Evolutionary conservation across 2,113 vertebrate species (phyloP).

Genomic region (Tachysurus vachellii): DNA sequence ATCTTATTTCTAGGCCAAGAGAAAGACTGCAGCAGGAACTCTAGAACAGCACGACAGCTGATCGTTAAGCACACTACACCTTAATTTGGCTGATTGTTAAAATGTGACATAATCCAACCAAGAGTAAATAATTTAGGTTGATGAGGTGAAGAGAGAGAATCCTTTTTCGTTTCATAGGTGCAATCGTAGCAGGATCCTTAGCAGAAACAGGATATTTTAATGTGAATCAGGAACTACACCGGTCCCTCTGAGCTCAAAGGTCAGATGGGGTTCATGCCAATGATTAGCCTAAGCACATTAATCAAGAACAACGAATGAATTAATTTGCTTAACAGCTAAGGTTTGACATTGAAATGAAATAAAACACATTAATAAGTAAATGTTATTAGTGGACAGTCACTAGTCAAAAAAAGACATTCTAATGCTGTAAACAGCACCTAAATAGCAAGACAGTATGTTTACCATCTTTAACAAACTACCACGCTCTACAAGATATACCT

Average conservation of each 20-base stretch:
- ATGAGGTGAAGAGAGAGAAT: conserved; percentile 39
- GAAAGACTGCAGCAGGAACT: background rate
- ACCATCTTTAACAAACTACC: background rate
- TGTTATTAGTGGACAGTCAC: background rate
- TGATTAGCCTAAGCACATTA: conserved; percentile 11
- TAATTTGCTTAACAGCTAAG: background rate
- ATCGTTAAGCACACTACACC: conserved; percentile 55
- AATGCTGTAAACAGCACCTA: background rate
- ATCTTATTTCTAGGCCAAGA: background rate
- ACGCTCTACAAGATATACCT: background rate
- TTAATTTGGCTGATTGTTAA: conserved; percentile 57
- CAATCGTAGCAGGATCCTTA: conserved; percentile 50
- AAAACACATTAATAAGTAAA: background rate
- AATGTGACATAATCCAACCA: conserved; percentile 34
- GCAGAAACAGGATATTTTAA: conserved; percentile 54
- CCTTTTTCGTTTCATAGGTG: conserved; percentile 26
- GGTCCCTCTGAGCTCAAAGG: conserved; percentile 37
- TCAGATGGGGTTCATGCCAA: conserved; percentile 38
- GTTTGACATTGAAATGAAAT: background rate
- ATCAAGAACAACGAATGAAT: background rate
- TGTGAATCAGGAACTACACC: conserved; percentile 32
- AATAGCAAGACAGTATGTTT: background rate
- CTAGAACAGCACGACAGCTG: conserved; percentile 62
- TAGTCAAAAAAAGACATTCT: background rate
- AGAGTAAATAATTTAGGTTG: conserved; percentile 40